Evolutionary conservation across 2,888 invertebrate species (phyloP).

Genomic region (Epirrhoe alternata): DNA sequence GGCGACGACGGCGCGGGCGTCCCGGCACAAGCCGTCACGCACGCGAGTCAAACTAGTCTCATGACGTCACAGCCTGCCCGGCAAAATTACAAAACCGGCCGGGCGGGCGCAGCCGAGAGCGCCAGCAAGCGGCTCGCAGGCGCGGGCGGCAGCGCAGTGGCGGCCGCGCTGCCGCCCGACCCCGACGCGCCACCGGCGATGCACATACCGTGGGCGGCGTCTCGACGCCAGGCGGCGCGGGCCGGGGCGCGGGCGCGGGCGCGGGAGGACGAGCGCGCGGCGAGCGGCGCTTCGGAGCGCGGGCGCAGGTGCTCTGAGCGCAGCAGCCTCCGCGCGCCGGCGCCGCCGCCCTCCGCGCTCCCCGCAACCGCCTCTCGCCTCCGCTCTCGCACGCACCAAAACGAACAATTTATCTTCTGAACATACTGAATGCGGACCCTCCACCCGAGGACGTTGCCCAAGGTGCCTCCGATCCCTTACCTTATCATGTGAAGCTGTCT

Average conservation of each 20-base stretch:
- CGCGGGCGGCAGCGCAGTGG: constrained; percentile 73
- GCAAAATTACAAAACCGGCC: constrained; percentile 83
- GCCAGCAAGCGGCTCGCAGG: constrained; percentile 66
- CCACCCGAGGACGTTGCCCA: constrained; percentile 75
- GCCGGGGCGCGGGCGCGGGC: constrained; percentile 62
- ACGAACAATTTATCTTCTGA: constrained; percentile 83
- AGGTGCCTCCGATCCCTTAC: constrained; percentile 50
- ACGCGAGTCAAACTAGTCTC: constrained; percentile 82
- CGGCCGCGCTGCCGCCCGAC: constrained; percentile 81
- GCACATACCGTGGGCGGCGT: constrained; percentile 82
- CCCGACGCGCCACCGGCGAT: constrained; percentile 79
- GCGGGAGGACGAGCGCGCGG: constrained; percentile 80
- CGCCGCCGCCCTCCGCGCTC: constrained; percentile 85
- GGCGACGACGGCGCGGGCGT: constrained; percentile 66
- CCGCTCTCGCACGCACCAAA: constrained; percentile 79
- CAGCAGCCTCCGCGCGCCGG: constrained; percentile 86
- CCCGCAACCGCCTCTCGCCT: constrained; percentile 69
- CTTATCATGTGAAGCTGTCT: constrained; percentile 14
- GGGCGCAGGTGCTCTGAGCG: constrained; percentile 90
- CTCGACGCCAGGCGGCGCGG: constrained; percentile 75
- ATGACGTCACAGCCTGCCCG: constrained; percentile 82
- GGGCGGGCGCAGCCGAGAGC: constrained; percentile 67
- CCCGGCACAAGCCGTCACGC: constrained; percentile 80
- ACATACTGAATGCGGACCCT: constrained; percentile 75
- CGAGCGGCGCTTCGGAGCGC: constrained; percentile 85